These are phyloP conservation scores for Chaetorhynchus papuensis DNA, from an alignment of 2,113 vertebrate species.

Conservation along the genomic window DNA sequence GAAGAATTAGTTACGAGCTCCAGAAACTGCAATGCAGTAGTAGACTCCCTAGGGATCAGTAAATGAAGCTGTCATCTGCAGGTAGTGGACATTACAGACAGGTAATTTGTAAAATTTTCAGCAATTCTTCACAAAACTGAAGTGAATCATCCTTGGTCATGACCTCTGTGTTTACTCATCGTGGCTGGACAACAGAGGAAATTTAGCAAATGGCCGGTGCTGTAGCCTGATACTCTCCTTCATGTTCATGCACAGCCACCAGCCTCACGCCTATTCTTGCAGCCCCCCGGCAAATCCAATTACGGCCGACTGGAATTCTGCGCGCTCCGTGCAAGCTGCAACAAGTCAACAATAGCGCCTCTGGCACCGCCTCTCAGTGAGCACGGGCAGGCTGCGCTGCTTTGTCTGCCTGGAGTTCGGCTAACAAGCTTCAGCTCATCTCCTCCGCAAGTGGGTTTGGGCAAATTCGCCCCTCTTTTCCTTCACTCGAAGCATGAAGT, in stretches of 20 bases:
- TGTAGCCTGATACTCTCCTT: neutral
- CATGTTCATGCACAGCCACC: neutral
- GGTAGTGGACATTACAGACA: neutral
- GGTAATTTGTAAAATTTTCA: neutral
- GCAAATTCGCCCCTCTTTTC: neutral
- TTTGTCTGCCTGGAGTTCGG: slow-evolving; percentile 60
- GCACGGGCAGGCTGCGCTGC: neutral
- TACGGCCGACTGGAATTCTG: neutral
- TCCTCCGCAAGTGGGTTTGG: slow-evolving; percentile 33
- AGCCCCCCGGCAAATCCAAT: neutral
- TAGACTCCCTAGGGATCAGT: neutral
- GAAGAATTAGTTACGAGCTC: neutral
- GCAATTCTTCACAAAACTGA: neutral
- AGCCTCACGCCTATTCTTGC: neutral
- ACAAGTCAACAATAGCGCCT: slow-evolving; percentile 63
- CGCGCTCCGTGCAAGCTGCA: slow-evolving; percentile 53
- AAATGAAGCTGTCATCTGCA: neutral
- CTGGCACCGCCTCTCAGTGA: slow-evolving; percentile 56
- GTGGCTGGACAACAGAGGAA: neutral
- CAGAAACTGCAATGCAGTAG: neutral
- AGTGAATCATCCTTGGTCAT: neutral
- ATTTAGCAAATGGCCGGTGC: neutral
- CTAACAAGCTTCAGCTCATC: slow-evolving; percentile 69
- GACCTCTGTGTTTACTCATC: neutral
- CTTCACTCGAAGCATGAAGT: neutral